A percentile compares a stretch with the other conserved stretches of the same genome.
phyloP scores from a whole-genome alignment of 2,888 invertebrate species.

The Micoletzkya japonica region DNA sequence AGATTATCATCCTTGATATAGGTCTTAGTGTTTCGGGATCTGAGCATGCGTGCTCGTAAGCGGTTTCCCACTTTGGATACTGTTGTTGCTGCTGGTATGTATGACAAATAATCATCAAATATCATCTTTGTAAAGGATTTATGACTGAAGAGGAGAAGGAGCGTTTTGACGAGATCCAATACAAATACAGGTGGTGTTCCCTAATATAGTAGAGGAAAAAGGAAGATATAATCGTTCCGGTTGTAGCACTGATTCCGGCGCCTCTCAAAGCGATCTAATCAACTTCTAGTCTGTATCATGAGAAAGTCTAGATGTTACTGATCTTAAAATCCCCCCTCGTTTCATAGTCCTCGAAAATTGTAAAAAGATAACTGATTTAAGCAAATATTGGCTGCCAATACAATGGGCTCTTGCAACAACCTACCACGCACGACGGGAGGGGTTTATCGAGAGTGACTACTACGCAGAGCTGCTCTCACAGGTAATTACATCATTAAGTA shows the following conservation, averaged over 20 bases:
- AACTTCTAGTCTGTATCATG: too few relatives aligned
- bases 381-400: constrained; percentile 28
- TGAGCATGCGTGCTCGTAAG: constrained; percentile 46
- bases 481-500: too few relatives aligned
- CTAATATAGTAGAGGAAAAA: too few relatives aligned
- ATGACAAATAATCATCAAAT: neutral
- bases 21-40: constrained; percentile 48
- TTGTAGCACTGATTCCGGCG: too few relatives aligned
- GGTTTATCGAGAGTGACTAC: constrained; percentile 48
- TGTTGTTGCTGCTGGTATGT: constrained; percentile 44
- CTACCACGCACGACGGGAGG: constrained; percentile 45
- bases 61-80: constrained; percentile 50
- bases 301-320: too few relatives aligned
- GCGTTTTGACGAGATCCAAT: constrained; percentile 51
- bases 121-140: constrained; percentile 32
- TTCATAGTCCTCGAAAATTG: neutral
- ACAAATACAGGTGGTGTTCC: constrained; percentile 38
- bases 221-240: too few relatives aligned
- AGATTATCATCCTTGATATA: constrained; percentile 6
- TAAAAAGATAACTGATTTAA: neutral
- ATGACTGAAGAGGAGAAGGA: constrained; percentile 50
- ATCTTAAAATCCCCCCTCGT: too few relatives aligned
- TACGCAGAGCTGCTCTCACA: constrained; percentile 43
- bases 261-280: too few relatives aligned
- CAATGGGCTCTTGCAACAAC: constrained; percentile 47